Conservation (phyloP, 2,888 invertebrate species). For the Junonia oenone region DNA sequence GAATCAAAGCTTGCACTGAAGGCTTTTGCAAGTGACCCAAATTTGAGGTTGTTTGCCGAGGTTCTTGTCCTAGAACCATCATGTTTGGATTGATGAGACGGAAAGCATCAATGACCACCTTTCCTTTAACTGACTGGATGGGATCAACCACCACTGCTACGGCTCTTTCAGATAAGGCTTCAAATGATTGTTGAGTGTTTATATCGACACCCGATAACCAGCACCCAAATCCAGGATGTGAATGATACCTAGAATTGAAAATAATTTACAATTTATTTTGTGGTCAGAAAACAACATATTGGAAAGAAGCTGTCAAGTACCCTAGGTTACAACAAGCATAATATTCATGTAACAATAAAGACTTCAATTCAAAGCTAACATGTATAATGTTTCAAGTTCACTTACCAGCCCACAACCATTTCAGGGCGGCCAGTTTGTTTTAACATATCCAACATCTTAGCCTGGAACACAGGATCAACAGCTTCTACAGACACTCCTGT, state of each 20-base stretch:
- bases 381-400: conserved; percentile 6
- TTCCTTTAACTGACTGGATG: conserved; percentile 99
- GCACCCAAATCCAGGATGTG: conserved; percentile 99
- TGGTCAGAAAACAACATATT: neutral
- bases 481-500: conserved; percentile 99
- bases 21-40: conserved; percentile 99
- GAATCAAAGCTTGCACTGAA: conserved; percentile 98
- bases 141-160: conserved; percentile 99
- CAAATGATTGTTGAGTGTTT: conserved; percentile 99
- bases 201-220: conserved; percentile 99
- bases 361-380: neutral
- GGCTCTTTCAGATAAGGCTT: conserved; percentile 97
- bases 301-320: no score
- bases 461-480: conserved; percentile 99
- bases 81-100: conserved; percentile 99
- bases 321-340: no score
- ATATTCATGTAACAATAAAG: no score
- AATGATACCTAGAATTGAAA: conserved; percentile 86
- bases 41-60: conserved; percentile 98
- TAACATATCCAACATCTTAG: conserved; percentile 99
- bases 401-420: conserved; percentile 97
- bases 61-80: conserved; percentile 99
- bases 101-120: conserved; percentile 99
- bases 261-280: neutral
- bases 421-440: conserved; percentile 99